A percentile compares a stretch with the other conserved stretches of the same genome.
These are phyloP conservation scores for Aelia acuminata DNA, from an alignment of 2,888 invertebrate species.

Conservation along the genomic window DNA sequence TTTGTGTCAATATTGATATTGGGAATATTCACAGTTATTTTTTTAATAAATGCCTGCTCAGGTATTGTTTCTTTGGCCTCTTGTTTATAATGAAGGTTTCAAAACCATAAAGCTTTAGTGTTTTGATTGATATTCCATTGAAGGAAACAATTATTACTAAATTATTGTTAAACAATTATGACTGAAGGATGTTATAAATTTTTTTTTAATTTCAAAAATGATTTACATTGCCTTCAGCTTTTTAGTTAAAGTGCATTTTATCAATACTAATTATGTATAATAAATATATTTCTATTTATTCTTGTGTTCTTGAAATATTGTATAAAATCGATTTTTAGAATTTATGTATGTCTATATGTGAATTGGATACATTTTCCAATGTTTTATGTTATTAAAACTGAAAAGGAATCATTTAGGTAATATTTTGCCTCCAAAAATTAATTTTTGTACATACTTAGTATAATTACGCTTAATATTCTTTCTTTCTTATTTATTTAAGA, in stretches of 20 bases:
- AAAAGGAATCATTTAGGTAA: slow-evolving; percentile 4
- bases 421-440: background rate
- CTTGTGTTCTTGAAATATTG: slow-evolving; percentile 25
- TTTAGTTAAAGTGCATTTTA: slow-evolving; percentile 3
- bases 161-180: slow-evolving; percentile 8
- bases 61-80: slow-evolving; percentile 42
- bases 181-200: background rate
- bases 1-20: slow-evolving; percentile 7
- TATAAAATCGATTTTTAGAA: background rate
- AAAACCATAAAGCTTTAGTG: slow-evolving; percentile 5
- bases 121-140: slow-evolving; percentile 16
- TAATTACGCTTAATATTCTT: slow-evolving; percentile 1
- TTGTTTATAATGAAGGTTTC: slow-evolving; percentile 15
- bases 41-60: slow-evolving; percentile 41
- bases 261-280: slow-evolving; percentile 41
- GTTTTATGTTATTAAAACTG: slow-evolving; percentile 5
- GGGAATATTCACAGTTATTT: slow-evolving; percentile 34
- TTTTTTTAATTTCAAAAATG: background rate
- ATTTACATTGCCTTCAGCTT: slow-evolving; percentile 5
- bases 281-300: slow-evolving; percentile 44
- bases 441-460: slow-evolving; percentile 40
- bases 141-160: slow-evolving; percentile 4
- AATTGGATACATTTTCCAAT: slow-evolving; percentile 29
- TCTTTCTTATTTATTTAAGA: background rate
- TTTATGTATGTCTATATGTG: slow-evolving; percentile 38